phyloP scores from a whole-genome alignment of 1,140 invertebrate genomes.

The Drosophila nigrodunni region DNA sequence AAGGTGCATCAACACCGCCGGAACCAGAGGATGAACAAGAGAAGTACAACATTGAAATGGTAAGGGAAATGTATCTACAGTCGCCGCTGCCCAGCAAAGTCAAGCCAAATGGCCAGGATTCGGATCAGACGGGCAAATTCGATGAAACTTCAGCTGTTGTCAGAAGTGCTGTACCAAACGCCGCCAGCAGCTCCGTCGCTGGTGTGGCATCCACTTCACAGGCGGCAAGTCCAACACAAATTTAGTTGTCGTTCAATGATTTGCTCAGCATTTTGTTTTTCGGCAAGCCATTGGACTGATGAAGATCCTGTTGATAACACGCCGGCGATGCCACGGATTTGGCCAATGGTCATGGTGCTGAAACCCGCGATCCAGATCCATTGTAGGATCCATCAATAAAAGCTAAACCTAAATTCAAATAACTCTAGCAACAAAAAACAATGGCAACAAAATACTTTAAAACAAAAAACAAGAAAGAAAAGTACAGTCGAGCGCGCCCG shows the following conservation, averaged over 20 bases:
- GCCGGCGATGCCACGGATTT: conserved; percentile 47
- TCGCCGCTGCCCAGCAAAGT: conserved; percentile 33
- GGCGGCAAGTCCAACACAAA: conserved; percentile 76
- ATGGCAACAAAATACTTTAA: conserved; percentile 25
- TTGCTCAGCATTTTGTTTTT: conserved; percentile 84
- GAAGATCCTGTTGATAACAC: background rate
- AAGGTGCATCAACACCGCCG: conserved; percentile 59
- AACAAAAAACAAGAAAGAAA: too few species aligned
- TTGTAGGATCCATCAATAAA: conserved; percentile 21
- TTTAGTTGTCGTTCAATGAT: conserved; percentile 84
- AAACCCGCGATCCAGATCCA: conserved; percentile 13
- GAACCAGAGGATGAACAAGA: conserved; percentile 44
- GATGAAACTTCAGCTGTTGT: conserved; percentile 9
- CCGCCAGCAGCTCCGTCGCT: conserved; percentile 21
- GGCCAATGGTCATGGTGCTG: conserved; percentile 61
- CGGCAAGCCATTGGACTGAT: conserved; percentile 76
- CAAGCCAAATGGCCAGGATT: conserved; percentile 38
- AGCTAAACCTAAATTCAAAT: conserved; percentile 51
- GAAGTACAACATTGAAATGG: conserved; percentile 57
- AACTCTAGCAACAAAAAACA: conserved; percentile 51
- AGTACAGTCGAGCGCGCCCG: too few species aligned
- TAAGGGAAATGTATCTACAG: conserved; percentile 35
- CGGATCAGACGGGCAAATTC: conserved; percentile 5
- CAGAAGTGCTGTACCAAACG: conserved; percentile 12
- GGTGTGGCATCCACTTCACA: conserved; percentile 66